Percentiles rank a stretch among this genome's conserved stretches.
phyloP scores from a whole-genome alignment of 2,888 invertebrate species.

The Adineta ricciae region DNA sequence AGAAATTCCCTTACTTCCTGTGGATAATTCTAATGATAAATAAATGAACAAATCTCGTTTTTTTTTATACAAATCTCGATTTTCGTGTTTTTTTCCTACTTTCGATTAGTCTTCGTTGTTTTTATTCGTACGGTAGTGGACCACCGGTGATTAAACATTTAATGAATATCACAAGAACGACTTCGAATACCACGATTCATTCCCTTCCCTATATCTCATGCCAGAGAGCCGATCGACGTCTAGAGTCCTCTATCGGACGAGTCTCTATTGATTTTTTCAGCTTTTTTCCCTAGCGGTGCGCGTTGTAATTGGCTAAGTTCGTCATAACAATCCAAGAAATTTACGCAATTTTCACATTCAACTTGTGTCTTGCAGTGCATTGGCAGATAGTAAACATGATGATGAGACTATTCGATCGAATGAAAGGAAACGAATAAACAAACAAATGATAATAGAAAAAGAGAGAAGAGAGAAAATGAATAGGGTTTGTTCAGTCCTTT shows the following conservation, averaged over 20 bases:
- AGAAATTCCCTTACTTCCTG: neutral
- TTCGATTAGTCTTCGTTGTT: too few relatives aligned
- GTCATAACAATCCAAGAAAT: neutral
- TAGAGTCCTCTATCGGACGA: neutral
- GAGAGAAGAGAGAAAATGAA: neutral
- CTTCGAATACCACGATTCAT: too few relatives aligned
- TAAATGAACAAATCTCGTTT: neutral
- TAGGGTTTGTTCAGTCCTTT: neutral
- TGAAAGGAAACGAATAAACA: neutral
- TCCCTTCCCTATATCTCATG: too few relatives aligned
- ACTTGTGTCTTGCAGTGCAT: neutral
- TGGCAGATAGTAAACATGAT: neutral
- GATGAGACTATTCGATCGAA: neutral
- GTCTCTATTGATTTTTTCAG: neutral
- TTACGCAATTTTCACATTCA: neutral
- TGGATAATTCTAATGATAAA: neutral
- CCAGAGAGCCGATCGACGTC: neutral
- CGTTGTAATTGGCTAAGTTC: neutral
- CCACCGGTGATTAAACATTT: too few relatives aligned
- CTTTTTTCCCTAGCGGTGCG: neutral
- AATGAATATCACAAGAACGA: too few relatives aligned
- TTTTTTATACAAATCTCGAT: too few relatives aligned
- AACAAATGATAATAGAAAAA: neutral
- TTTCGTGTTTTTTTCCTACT: neutral
- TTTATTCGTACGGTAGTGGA: too few relatives aligned